Evolutionary conservation across 1,140 invertebrate species (phyloP).

Genomic region (Lanistes nyassanus): DNA sequence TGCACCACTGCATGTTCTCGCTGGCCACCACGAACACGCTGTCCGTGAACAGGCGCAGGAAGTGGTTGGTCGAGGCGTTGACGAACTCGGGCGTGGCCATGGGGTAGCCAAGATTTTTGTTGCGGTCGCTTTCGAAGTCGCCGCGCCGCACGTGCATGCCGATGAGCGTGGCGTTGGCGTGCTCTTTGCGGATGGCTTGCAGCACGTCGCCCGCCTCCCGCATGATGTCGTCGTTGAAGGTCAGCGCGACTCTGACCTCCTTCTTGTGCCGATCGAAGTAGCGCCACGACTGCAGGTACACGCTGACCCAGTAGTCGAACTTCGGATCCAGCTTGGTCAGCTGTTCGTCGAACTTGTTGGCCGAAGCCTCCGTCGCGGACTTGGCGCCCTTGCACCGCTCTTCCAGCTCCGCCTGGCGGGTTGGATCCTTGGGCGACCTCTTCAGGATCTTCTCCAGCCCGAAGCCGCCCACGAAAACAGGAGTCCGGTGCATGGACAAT

Average conservation of each 20-base stretch:
- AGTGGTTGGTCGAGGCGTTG: constrained; percentile 40
- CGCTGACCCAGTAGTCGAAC: constrained; percentile 29
- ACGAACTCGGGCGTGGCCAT: constrained; percentile 32
- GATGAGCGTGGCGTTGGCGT: constrained; percentile 27
- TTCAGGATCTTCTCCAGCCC: constrained; percentile 26
- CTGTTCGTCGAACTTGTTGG: constrained; percentile 35
- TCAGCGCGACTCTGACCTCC: constrained; percentile 36
- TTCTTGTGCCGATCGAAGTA: constrained; percentile 44
- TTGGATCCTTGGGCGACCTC: background rate
- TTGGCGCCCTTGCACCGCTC: background rate
- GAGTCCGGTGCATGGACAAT: constrained; percentile 27
- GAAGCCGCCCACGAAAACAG: constrained; percentile 26
- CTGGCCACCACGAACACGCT: constrained; percentile 43
- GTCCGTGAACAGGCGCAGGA: constrained; percentile 22
- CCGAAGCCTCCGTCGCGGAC: background rate
- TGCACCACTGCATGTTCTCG: constrained; percentile 43
- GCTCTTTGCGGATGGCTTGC: constrained; percentile 10
- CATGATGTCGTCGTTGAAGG: constrained; percentile 36
- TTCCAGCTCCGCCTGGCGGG: background rate
- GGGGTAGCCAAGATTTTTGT: constrained; percentile 29
- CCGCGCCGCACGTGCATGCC: constrained; percentile 52
- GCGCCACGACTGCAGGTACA: constrained; percentile 49
- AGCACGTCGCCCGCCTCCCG: constrained; percentile 23
- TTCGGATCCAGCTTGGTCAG: constrained; percentile 30
- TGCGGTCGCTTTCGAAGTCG: constrained; percentile 35